Percentiles rank a stretch among this genome's conserved stretches.
Evolutionary conservation across 2,888 invertebrate genomes (phyloP).

Genomic region (Elegia similella): DNA sequence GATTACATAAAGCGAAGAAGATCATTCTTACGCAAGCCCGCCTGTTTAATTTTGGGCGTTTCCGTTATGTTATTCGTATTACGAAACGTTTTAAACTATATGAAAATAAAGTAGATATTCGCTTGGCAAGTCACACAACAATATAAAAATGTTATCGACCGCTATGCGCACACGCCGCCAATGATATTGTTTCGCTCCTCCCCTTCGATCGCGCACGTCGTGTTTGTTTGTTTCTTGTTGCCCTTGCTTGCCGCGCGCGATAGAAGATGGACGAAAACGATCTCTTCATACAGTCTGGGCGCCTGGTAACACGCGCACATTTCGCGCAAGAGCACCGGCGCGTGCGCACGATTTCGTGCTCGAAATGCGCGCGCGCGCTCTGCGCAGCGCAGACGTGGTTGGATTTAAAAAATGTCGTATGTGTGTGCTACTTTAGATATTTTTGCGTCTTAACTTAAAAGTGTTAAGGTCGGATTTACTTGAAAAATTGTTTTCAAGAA

Average conservation of each 20-base stretch:
- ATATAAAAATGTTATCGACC: background rate
- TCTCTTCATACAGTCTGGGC: conserved; percentile 38
- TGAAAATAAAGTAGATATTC: background rate
- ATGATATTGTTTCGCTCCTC: conserved; percentile 20
- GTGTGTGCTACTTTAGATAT: background rate
- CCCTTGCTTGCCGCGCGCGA: background rate
- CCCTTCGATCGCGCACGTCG: background rate
- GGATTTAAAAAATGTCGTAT: background rate
- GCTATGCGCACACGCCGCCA: conserved; percentile 26
- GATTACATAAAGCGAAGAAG: conserved; percentile 46
- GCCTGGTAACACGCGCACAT: conserved; percentile 76
- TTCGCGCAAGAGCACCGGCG: conserved; percentile 76
- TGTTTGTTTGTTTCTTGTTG: background rate
- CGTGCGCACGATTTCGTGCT: conserved; percentile 64
- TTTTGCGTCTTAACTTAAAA: background rate
- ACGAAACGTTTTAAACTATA: background rate
- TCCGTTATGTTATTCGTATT: background rate
- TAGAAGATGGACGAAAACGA: background rate
- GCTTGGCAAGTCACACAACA: background rate
- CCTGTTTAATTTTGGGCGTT: conserved; percentile 19
- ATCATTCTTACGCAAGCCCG: conserved; percentile 27
- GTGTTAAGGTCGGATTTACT: background rate
- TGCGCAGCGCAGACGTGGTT: background rate
- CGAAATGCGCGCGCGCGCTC: conserved; percentile 57
- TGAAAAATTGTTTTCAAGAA: too few relatives aligned